These are phyloP conservation scores for Umimayanthus kanabou DNA, from an alignment of 92 coral and sea anemone species.

Conservation along the genomic window DNA sequence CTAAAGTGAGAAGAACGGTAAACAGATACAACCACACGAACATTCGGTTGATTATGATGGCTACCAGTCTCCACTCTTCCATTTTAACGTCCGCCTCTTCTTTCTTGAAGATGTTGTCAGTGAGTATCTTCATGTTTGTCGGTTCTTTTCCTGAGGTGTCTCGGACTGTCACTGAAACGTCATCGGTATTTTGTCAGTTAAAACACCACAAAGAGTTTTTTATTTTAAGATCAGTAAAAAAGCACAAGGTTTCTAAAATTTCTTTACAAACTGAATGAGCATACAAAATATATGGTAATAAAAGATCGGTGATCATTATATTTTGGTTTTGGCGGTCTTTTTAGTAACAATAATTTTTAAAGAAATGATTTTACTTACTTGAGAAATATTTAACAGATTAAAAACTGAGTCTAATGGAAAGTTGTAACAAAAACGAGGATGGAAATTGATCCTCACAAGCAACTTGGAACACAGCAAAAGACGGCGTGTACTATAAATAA, in stretches of 20 bases:
- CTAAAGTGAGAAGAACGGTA: constrained; percentile 73
- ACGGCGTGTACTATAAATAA: no score
- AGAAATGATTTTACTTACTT: no score
- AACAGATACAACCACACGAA: constrained; percentile 82
- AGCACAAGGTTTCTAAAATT: background rate
- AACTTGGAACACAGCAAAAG: no score
- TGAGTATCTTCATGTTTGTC: constrained; percentile 70
- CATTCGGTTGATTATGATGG: constrained; percentile 85
- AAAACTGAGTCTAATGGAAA: no score
- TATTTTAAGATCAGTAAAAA: background rate
- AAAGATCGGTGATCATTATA: no score
- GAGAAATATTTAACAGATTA: no score
- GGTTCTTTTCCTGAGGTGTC: constrained; percentile 60
- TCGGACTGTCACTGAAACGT: constrained; percentile 56
- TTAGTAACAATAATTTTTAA: no score
- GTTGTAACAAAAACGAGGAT: no score
- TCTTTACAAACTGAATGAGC: no score
- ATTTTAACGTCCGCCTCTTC: constrained; percentile 78
- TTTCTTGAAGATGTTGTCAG: constrained; percentile 77
- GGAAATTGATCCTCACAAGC: no score
- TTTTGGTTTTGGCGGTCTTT: no score
- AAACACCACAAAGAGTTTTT: background rate
- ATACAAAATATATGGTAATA: no score
- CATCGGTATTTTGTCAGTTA: background rate
- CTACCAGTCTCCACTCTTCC: constrained; percentile 92